Conservation (phyloP, 2,888 invertebrate species). For the Minunthozetes semirufus region DNA sequence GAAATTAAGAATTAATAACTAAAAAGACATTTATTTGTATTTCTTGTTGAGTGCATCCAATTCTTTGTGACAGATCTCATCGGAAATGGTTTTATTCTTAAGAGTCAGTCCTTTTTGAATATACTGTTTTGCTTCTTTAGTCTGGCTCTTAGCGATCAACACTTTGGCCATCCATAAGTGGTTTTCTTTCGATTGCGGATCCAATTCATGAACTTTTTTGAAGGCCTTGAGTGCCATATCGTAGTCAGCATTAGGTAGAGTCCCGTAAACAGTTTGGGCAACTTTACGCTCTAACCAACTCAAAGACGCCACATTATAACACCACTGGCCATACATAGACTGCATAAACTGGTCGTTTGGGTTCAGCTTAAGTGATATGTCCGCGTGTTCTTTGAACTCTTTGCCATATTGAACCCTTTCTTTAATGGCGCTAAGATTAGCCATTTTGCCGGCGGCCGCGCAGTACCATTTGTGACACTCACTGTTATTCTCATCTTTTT, state of each 20-base stretch:
- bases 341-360: slow-evolving; percentile 1
- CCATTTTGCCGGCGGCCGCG: neutral
- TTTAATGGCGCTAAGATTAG: neutral
- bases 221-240: neutral
- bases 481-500: neutral
- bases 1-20: too few species aligned
- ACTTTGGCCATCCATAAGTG: slow-evolving; percentile 7
- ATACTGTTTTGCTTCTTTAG: neutral
- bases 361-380: neutral
- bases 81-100: neutral
- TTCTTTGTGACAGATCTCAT: slow-evolving; percentile 5
- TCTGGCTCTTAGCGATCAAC: neutral
- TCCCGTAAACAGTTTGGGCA: neutral
- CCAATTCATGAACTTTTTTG: slow-evolving; percentile 1
- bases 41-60: neutral
- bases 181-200: neutral
- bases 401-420: neutral
- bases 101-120: neutral
- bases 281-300: neutral
- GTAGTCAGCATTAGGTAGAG: neutral
- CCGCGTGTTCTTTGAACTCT: slow-evolving; percentile 24
- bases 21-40: too few species aligned
- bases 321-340: neutral
- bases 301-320: neutral
- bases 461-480: slow-evolving; percentile 15